Conservation (phyloP, 2,797 vertebrate genomes). For the Tympanoctomys barrerae region DNA sequence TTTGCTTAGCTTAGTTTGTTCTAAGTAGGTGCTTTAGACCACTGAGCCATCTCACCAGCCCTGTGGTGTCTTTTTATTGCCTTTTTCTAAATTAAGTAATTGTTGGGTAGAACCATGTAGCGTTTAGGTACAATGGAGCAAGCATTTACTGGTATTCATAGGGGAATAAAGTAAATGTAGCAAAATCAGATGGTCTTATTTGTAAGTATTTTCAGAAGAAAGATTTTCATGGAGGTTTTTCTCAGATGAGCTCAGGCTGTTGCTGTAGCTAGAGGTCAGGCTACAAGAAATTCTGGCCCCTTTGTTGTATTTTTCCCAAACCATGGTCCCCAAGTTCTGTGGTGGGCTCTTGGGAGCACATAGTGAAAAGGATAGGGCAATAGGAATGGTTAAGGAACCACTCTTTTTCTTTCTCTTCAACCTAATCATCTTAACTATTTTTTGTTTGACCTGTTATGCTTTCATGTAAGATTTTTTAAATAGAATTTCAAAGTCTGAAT, state of each 20-base stretch:
- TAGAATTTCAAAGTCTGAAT: not conserved
- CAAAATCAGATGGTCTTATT: constrained; percentile 43
- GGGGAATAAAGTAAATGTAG: constrained; percentile 27
- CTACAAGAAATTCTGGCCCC: not conserved
- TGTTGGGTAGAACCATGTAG: not conserved
- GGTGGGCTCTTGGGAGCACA: not conserved
- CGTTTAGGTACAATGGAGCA: not conserved
- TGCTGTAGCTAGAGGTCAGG: not conserved
- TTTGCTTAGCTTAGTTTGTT: too few species aligned
- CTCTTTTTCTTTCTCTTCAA: constrained; percentile 18
- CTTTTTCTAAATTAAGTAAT: not conserved
- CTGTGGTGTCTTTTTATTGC: too few species aligned
- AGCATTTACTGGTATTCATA: not conserved
- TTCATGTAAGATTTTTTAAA: not conserved
- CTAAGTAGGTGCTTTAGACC: too few species aligned
- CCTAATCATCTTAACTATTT: not conserved
- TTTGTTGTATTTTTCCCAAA: constrained; percentile 57
- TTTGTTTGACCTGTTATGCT: constrained; percentile 24
- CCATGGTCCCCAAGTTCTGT: not conserved
- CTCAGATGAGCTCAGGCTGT: constrained; percentile 20
- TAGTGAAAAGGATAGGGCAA: not conserved
- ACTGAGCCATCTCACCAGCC: too few species aligned
- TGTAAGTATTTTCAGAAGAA: constrained; percentile 51
- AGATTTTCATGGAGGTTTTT: constrained; percentile 42
- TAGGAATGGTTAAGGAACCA: not conserved